Base-by-base conservation (phyloP, 1,140 invertebrate species). In the Solenopsis fugax region DNA sequence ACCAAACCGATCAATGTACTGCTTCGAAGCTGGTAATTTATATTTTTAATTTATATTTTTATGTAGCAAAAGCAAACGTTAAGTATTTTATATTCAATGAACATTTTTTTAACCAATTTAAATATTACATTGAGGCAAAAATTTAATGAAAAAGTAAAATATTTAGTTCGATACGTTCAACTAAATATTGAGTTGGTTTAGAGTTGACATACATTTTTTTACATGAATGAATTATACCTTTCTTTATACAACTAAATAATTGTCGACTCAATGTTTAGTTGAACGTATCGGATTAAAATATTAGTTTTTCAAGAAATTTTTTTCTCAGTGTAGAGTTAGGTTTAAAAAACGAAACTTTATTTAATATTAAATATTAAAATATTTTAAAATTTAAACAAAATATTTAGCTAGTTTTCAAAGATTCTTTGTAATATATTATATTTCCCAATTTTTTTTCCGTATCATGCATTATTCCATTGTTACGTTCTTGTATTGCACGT, bases 1-100 rank as follows among this genome's bases (percentile, higher is more conserved):
- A 69, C 97, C 98, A 2, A 98, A 98, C 93, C 96, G 96, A 90
- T 97, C 97, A 69, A 98, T 98, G 97, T 99, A 97, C 93, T 99
- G 98, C 93, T 99, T 99, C 93, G 98, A 99, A 96, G 97, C 97
- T 90, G 97, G 97, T 97, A 95, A 95, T 94, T 65, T 45, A 73
- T 21, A 48, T 56, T 81, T 67, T 29, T 24, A 65, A 95, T 94
- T 65, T 45, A 73, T 21, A 48, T 56, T 81, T 67, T 29, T 24
- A 65, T 52, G 6, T 3, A 65, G 29, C 9, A 18, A 50, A 77
- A 78, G n/a, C 6, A 56, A 7, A 29, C 18, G 6, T 12, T 41
- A 24, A 75, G 37, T 41, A 37, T 75, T 1, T 6, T 4, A 37
- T 13, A 41, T 9, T 21, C 16, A n/a, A 16, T 21, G 6, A 62